Evolutionary conservation across 2,888 invertebrate genomes (phyloP), one percentile per base, ranked within the genome.

Genomic region (Tiliacea aurago): DNA sequence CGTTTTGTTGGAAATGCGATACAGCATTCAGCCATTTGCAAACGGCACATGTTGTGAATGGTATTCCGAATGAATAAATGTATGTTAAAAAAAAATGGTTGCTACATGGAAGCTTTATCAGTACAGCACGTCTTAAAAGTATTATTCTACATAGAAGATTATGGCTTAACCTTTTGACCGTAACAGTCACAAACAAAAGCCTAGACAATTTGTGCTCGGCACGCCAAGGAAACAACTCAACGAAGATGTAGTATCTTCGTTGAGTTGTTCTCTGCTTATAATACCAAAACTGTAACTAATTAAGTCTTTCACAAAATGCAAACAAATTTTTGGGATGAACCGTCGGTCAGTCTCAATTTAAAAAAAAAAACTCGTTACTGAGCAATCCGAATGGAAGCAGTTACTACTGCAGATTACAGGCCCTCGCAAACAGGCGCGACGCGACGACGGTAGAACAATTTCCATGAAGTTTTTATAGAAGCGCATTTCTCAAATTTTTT

Each of bases 21-120:
- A 78, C 83, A 83, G n/a, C 61, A 51, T 74, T 78, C 43, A 65
- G 41, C 74, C 56, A 79, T 81, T 81, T 71, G 64, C 58, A 47
- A 73, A 65, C 49, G 59, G 67, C 61, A 61, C 70, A 65, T 73
- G 51, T 68, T 56, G 37, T 37, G 41, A 59, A 53, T 28, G 67
- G 41, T 82, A 82, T 73, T 67, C 45, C 37, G 41, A 51, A 68
- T 56, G 18, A 58, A 66, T 66, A 49, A 23, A 78, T 47, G 28
- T 28, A 41, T 64, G 10, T 37, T 33, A 51, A 59, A 28, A 73
- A 61, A 33, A 49, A 1, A 53, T 58, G 4, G 7, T 15, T 61
- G 33, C 47, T 61, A 61, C n/a, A 55, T 77, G 59, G 23, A 55
- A 70, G 28, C 18, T 61, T 18, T 9, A 37, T 45, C 18, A 78